phyloP scores from a whole-genome alignment of 2,113 vertebrate species.

The Chloropsis hardwickii region DNA sequence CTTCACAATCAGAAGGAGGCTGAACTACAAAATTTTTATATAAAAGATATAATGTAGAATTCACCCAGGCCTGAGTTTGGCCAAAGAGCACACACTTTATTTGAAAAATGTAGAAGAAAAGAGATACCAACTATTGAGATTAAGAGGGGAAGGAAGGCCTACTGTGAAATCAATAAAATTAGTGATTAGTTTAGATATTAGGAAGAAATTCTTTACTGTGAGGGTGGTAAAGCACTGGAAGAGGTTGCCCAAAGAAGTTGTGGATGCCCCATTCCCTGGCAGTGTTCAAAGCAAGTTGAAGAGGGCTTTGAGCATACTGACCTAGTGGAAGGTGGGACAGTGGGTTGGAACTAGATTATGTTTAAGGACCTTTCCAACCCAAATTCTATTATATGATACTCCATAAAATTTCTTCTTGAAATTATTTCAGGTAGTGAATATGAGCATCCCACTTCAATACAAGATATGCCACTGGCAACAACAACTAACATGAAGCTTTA shows the following conservation, averaged over 20 bases:
- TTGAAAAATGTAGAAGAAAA: not conserved
- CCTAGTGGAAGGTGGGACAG: not conserved
- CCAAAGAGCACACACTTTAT: not conserved
- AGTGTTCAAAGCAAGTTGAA: not conserved
- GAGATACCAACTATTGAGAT: not conserved
- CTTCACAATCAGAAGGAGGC: not conserved
- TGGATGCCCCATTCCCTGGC: not conserved
- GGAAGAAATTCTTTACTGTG: not conserved
- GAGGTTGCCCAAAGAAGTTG: not conserved
- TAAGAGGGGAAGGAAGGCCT: not conserved
- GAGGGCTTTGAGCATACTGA: not conserved
- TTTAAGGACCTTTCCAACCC: not conserved
- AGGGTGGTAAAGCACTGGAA: not conserved
- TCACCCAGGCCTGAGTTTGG: not conserved
- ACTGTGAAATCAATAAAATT: not conserved
- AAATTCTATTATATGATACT: not conserved
- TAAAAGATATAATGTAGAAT: not conserved
- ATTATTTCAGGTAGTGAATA: not conserved
- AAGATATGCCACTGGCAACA: not conserved
- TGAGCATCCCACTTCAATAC: not conserved
- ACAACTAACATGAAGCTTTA: not conserved
- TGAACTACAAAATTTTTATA: not conserved
- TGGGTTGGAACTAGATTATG: not conserved
- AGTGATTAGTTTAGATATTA: not conserved
- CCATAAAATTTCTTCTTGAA: not conserved